These are phyloP conservation scores for Pygocentrus nattereri DNA, from an alignment of 2,797 vertebrate genomes.

Conservation along the genomic window DNA sequence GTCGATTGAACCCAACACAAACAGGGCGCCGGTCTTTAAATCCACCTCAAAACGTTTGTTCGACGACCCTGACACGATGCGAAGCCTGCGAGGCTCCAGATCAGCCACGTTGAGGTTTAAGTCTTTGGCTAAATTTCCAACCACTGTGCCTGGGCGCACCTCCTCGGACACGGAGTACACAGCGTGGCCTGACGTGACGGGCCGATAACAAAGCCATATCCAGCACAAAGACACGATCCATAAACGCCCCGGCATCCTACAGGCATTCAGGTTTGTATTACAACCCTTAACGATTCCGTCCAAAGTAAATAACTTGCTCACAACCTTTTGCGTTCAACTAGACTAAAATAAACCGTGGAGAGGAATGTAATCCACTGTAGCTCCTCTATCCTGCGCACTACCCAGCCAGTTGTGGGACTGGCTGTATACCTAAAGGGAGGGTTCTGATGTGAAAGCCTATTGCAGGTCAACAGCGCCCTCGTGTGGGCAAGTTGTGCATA, in stretches of 20 bases:
- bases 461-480: background rate
- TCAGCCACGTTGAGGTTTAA: constrained; percentile 72
- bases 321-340: background rate
- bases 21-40: constrained; percentile 73
- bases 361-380: background rate
- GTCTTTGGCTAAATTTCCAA: constrained; percentile 78
- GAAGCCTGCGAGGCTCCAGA: constrained; percentile 76
- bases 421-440: background rate
- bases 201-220: constrained; percentile 62
- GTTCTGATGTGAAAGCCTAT: background rate
- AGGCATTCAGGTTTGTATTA: background rate
- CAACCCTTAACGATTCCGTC: background rate
- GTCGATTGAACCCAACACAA: constrained; percentile 75
- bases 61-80: constrained; percentile 71
- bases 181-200: constrained; percentile 66
- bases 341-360: background rate
- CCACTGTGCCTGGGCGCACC: constrained; percentile 67
- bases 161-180: constrained; percentile 76
- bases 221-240: constrained; percentile 42
- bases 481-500: background rate
- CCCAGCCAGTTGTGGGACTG: background rate
- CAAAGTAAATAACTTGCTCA: background rate
- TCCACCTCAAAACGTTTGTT: constrained; percentile 80
- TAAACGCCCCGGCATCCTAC: constrained; percentile 7
- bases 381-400: background rate